These are phyloP conservation scores for Luperina nickerlii DNA, from an alignment of 2,888 invertebrate genomes.

Conservation along the genomic window DNA sequence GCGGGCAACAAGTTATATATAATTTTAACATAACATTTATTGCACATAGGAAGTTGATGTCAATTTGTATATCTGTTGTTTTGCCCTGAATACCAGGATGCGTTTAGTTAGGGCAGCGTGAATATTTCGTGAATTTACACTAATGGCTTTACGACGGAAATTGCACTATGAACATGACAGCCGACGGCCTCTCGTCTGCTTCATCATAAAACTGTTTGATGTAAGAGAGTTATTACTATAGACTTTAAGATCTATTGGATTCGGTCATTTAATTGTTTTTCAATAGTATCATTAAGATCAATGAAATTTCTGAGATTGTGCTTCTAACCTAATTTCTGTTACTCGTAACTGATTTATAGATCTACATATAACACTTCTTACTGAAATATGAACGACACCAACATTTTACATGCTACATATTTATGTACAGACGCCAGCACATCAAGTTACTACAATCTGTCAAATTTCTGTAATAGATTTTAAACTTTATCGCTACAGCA, in stretches of 20 bases:
- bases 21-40: constrained; percentile 33
- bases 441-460: too few species aligned
- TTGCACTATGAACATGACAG: constrained; percentile 31
- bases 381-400: neutral
- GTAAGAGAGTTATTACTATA: constrained; percentile 1
- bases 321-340: neutral
- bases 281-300: constrained; percentile 32
- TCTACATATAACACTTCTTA: neutral
- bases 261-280: constrained; percentile 12
- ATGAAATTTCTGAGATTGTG: constrained; percentile 16
- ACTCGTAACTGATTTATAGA: too few species aligned
- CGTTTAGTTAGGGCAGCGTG: constrained; percentile 40
- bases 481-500: too few species aligned
- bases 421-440: too few species aligned
- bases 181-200: constrained; percentile 6
- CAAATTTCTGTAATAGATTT: too few species aligned
- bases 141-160: constrained; percentile 41
- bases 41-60: constrained; percentile 19
- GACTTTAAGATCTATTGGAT: constrained; percentile 4
- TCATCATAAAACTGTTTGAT: constrained; percentile 44
- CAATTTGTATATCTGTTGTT: constrained; percentile 39
- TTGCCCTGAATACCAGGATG: constrained; percentile 54
- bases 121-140: constrained; percentile 38
- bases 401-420: too few species aligned
- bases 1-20: constrained; percentile 3